Evolutionary conservation across 1,140 invertebrate species (phyloP).

Genomic region (Orius laevigatus): DNA sequence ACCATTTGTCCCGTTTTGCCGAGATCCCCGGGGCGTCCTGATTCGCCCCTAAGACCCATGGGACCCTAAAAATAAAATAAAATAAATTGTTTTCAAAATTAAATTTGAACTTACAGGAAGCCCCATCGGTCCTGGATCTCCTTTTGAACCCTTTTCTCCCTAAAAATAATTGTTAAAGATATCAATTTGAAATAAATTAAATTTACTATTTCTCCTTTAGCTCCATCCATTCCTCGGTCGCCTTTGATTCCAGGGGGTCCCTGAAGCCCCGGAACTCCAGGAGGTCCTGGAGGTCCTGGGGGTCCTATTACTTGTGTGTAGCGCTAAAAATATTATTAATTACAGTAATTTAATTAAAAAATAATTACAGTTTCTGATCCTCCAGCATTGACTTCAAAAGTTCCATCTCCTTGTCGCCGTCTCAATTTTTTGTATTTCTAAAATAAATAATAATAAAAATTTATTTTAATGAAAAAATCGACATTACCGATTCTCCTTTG

Average conservation of each 20-base stretch:
- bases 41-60: conserved; percentile 72
- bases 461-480: conserved; percentile 9
- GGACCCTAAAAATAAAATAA: conserved; percentile 47
- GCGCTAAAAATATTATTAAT: conserved; percentile 4
- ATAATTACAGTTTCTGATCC: conserved; percentile 27
- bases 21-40: conserved; percentile 49
- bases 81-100: conserved; percentile 9
- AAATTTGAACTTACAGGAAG: conserved; percentile 60
- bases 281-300: conserved; percentile 64
- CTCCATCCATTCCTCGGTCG: conserved; percentile 66
- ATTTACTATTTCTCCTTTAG: conserved; percentile 53
- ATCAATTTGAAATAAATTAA: neutral
- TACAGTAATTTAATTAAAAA: conserved; percentile 1
- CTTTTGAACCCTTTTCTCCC: conserved; percentile 80
- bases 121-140: conserved; percentile 86
- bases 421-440: conserved; percentile 85
- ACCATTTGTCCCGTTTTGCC: conserved; percentile 63
- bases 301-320: conserved; percentile 45
- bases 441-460: conserved; percentile 15
- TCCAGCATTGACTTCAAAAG: conserved; percentile 51
- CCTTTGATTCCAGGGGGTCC: conserved; percentile 80
- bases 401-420: conserved; percentile 69
- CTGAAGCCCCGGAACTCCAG: conserved; percentile 52
- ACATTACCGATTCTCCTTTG: conserved; percentile 76
- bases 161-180: conserved; percentile 30